Percentiles rank a stretch among this genome's conserved stretches.
phyloP scores from a whole-genome alignment of 2,113 vertebrate species.

The Nasalis larvatus region DNA sequence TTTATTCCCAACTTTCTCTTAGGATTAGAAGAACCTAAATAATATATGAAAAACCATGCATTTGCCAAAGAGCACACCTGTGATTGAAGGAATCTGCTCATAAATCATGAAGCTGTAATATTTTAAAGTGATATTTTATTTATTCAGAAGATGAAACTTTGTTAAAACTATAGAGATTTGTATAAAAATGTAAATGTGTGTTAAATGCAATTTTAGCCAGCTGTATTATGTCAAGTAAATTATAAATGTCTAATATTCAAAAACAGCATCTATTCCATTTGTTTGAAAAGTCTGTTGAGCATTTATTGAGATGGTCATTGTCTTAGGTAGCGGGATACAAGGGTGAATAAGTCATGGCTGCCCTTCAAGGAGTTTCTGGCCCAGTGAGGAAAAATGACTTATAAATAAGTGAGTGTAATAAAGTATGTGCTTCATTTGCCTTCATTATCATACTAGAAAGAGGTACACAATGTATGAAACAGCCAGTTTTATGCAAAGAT shows the following conservation, averaged over 20 bases:
- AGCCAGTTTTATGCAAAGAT: background rate
- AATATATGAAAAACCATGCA: background rate
- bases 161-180: background rate
- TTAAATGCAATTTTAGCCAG: conserved; percentile 12
- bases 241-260: background rate
- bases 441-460: background rate
- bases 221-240: background rate
- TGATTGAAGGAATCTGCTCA: background rate
- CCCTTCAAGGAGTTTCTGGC: background rate
- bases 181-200: background rate
- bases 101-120: background rate
- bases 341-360: background rate
- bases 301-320: background rate
- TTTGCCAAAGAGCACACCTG: conserved; percentile 15
- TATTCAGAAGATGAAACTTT: conserved; percentile 25
- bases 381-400: background rate
- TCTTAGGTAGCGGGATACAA: background rate
- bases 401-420: conserved; percentile 11
- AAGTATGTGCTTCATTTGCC: background rate
- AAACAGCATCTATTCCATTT: background rate
- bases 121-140: conserved; percentile 9
- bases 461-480: background rate
- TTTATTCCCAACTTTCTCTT: conserved; percentile 27
- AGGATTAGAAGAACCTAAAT: background rate
- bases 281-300: background rate